Conservation (phyloP, 2,797 vertebrate genomes). For the Sebastes taczanowskii region DNA sequence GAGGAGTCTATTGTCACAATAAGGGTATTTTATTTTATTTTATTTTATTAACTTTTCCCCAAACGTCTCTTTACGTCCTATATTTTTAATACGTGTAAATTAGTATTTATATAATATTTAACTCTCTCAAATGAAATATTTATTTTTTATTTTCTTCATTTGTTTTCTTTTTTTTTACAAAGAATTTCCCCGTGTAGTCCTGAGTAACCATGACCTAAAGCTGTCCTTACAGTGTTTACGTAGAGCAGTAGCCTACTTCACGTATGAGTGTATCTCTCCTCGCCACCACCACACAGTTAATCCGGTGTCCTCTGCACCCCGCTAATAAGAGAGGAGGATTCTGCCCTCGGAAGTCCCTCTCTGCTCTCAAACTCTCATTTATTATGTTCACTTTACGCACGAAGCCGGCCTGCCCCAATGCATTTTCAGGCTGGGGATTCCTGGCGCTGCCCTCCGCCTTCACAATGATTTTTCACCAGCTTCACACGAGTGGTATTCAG, state of each 20-base stretch:
- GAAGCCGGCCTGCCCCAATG: constrained; percentile 32
- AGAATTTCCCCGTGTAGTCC: background rate
- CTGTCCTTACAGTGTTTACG: constrained; percentile 19
- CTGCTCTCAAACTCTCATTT: constrained; percentile 65
- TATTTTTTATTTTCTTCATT: background rate
- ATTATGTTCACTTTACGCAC: constrained; percentile 51
- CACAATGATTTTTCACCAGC: constrained; percentile 56
- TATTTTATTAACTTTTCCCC: background rate
- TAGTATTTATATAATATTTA: background rate
- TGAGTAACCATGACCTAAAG: background rate
- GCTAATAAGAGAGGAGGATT: constrained; percentile 58
- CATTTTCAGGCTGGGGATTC: constrained; percentile 60
- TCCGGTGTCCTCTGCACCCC: constrained; percentile 32
- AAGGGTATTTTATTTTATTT: background rate
- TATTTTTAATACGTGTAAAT: background rate
- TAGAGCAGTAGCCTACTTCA: constrained; percentile 1
- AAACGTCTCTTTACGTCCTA: background rate
- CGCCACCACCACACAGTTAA: constrained; percentile 34
- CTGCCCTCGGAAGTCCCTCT: constrained; percentile 54
- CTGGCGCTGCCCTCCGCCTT: constrained; percentile 54
- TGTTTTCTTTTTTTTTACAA: background rate
- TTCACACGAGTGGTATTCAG: constrained; percentile 49
- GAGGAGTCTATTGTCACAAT: background rate
- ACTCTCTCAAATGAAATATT: background rate
- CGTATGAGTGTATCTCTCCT: constrained; percentile 1